These are phyloP conservation scores for Meloidogyne floridensis DNA, from an alignment of 1,140 invertebrate genomes.

Conservation along the genomic window DNA sequence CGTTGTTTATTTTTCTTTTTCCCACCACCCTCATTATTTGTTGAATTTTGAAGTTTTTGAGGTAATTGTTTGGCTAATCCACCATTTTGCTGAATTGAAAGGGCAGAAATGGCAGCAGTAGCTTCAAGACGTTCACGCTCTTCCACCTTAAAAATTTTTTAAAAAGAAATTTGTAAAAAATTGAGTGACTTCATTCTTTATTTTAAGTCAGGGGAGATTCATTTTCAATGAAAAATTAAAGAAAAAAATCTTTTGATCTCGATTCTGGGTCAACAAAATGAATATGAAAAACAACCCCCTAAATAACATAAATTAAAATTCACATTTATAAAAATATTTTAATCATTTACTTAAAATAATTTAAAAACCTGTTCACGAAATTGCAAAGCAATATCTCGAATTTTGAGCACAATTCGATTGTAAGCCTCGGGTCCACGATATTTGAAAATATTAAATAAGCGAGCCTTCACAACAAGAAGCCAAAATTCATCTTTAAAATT, in stretches of 20 bases:
- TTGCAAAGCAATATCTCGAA: constrained; percentile 28
- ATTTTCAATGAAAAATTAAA: no score
- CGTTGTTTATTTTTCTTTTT: not conserved
- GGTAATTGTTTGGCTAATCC: not conserved
- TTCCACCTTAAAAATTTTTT: not conserved
- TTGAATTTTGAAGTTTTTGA: not conserved
- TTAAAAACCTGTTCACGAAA: constrained; percentile 31
- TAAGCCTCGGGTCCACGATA: constrained; percentile 32
- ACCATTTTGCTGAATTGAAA: not conserved
- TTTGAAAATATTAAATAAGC: constrained; percentile 35
- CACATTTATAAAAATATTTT: no score
- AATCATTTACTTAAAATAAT: not conserved
- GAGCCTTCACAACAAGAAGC: constrained; percentile 35
- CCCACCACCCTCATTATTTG: not conserved
- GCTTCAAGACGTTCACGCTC: constrained; percentile 16
- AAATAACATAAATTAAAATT: no score
- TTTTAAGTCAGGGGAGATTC: no score
- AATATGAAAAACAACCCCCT: no score
- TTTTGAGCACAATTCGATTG: constrained; percentile 38
- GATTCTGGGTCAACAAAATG: no score
- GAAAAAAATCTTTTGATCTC: not conserved
- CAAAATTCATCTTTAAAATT: constrained; percentile 33
- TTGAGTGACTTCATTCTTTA: no score
- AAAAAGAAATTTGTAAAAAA: not conserved
- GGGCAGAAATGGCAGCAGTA: not conserved